A percentile compares a stretch with the other conserved stretches of the same genome.
phyloP scores from a whole-genome alignment of 2,113 vertebrate genomes.

The Onychostoma macrolepis region DNA sequence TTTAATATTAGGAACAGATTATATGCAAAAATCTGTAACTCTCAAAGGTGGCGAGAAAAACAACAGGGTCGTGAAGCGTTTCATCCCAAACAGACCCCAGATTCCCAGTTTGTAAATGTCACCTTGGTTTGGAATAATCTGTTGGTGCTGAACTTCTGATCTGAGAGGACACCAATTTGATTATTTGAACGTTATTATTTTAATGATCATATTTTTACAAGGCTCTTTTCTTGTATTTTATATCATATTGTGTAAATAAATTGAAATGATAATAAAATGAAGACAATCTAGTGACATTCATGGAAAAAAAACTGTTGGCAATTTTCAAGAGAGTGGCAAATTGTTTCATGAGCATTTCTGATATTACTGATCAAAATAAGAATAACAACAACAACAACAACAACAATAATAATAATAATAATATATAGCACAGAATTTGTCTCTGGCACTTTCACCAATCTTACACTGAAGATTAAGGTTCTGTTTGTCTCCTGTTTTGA shows the following conservation, averaged over 20 bases:
- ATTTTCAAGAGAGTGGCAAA: slow-evolving; percentile 57
- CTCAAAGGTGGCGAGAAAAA: background rate
- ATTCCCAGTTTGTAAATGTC: slow-evolving; percentile 11
- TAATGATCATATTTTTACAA: slow-evolving; percentile 21
- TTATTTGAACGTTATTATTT: slow-evolving; percentile 21
- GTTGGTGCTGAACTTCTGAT: slow-evolving; percentile 2
- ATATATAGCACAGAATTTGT: slow-evolving; percentile 79
- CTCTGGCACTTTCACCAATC: slow-evolving; percentile 77
- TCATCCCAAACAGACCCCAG: slow-evolving; percentile 8
- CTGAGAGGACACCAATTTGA: slow-evolving; percentile 33
- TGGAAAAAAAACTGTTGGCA: slow-evolving; percentile 57
- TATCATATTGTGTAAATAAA: slow-evolving; percentile 71
- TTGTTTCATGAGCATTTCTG: slow-evolving; percentile 66
- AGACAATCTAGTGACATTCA: slow-evolving; percentile 77
- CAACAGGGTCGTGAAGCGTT: slow-evolving; percentile 18
- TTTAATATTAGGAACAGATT: slow-evolving; percentile 30
- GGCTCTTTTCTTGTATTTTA: slow-evolving; percentile 47
- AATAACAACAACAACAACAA: slow-evolving; percentile 38
- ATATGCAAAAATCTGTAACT: slow-evolving; percentile 52
- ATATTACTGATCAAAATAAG: slow-evolving; percentile 56
- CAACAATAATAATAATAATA: slow-evolving; percentile 56
- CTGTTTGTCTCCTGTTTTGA: slow-evolving; percentile 72
- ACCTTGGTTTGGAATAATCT: slow-evolving; percentile 6
- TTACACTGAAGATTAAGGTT: slow-evolving; percentile 62
- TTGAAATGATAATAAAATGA: slow-evolving; percentile 66